Evolutionary conservation across 2,888 invertebrate genomes (phyloP), one percentile per base, ranked within the genome.

Genomic region (Dasypogon diadema): DNA sequence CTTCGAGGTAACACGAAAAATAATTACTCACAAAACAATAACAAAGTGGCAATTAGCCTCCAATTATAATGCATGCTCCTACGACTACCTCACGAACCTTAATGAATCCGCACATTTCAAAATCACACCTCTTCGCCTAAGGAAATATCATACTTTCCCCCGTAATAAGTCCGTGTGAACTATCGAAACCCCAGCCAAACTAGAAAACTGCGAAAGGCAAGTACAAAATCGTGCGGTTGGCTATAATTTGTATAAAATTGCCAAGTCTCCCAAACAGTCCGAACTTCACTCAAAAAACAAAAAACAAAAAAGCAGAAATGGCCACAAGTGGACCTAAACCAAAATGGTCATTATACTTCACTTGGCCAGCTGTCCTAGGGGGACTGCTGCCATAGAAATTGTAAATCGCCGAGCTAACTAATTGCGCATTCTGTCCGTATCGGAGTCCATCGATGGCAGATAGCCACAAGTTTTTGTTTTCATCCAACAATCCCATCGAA

Each of bases 361-460:
- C 14, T 34, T 58, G 58, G n/a, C 16, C n/a, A n/a, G 12, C 16
- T 14, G 16, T 5, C 60, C 37, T 34, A 34, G 16, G 60, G 60
- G 60, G 10, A 60, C 60, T 42, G 37, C 51, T 60, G 60, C 34
- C 60, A 37, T 37, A 60, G 60, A 60, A 60, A 60, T 60, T 60
- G 60, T 60, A 60, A 60, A 60, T 30, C 60, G 60, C 37, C 37
- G 60, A 60, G 37, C 60, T 37, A 60, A 60, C 37, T 60, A 60
- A 60, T 60, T 60, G 60, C 60, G 21, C 60, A 60, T 60, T 60
- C 42, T 37, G 60, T 37, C 60, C 60, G 37, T 34, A 60, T 60
- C 37, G 37, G 18, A 37, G 60, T 4, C 60, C 22, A 60, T 60
- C 60, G 24, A 12, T 12, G 18, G 18, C 12, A 60, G 37, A 60